Conservation (phyloP, 2,888 invertebrate species). For the Leuctra nigra region DNA sequence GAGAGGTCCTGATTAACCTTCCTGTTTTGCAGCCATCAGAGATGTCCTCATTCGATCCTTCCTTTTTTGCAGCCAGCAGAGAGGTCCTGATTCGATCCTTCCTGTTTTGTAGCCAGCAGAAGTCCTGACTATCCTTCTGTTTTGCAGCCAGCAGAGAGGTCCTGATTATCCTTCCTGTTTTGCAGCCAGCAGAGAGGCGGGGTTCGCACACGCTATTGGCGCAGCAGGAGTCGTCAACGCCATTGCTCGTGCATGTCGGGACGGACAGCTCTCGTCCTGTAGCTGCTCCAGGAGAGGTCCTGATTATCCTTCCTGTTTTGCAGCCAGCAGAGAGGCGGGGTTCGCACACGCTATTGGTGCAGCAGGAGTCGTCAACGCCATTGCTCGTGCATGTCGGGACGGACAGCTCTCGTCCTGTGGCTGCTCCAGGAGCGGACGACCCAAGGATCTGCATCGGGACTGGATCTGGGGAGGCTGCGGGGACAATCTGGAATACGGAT, state of each 20-base stretch:
- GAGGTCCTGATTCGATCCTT: no score
- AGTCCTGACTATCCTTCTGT: no score
- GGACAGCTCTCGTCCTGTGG: constrained; percentile 86
- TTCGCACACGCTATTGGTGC: constrained; percentile 86
- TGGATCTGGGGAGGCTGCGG: constrained; percentile 99
- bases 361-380: constrained; percentile 83
- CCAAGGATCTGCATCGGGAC: constrained; percentile 76
- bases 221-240: constrained; percentile 87
- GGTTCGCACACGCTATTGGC: constrained; percentile 84
- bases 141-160: no score
- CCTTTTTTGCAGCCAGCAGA: no score
- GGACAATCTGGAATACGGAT: constrained; percentile 80
- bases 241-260: constrained; percentile 83
- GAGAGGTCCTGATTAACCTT: no score
- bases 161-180: no score
- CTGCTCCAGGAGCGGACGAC: constrained; percentile 76
- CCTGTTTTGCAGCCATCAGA: no score
- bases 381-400: constrained; percentile 86
- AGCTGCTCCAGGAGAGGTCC: constrained; percentile 77
- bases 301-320: not conserved
- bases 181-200: constrained; percentile 77
- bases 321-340: constrained; percentile 81
- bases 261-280: constrained; percentile 83
- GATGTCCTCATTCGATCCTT: no score
- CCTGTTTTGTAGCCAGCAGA: no score